Conservation (phyloP, 1,140 invertebrate species). For the Macrobrachium nipponense region DNA sequence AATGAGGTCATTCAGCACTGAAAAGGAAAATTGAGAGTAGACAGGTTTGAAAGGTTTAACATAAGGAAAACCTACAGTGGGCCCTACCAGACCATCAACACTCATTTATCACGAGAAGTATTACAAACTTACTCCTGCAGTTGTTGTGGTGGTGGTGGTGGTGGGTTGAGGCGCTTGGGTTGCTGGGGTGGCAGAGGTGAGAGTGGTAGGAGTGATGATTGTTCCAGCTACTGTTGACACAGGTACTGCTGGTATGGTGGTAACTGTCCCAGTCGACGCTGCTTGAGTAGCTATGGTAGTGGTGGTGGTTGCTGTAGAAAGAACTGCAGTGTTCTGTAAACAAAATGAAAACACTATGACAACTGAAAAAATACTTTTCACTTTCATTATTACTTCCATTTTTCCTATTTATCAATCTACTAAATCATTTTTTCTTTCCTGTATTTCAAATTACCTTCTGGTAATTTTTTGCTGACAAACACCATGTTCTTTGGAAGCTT, state of each 20-base stretch:
- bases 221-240: conserved; percentile 10
- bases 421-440: no score
- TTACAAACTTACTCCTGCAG: conserved; percentile 4
- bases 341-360: conserved; percentile 4
- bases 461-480: no score
- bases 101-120: background rate
- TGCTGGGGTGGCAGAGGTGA: conserved; percentile 16
- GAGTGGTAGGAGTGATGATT: conserved; percentile 26
- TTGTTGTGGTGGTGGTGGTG: conserved; percentile 31
- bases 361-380: background rate
- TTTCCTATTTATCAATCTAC: no score
- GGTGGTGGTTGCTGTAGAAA: conserved; percentile 44
- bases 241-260: conserved; percentile 6
- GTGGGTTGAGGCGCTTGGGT: conserved; percentile 28
- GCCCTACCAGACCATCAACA: conserved; percentile 22
- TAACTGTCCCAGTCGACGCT: background rate
- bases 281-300: conserved; percentile 45
- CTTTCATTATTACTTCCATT: background rate
- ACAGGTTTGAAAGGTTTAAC: no score
- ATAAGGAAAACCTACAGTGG: no score
- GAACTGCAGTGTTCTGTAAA: conserved; percentile 39
- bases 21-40: no score
- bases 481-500: no score
- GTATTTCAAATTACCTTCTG: no score
- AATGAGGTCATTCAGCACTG: no score